These are phyloP conservation scores for Rhagoletis zephyria DNA, from an alignment of 1,140 invertebrate species.

Conservation along the genomic window DNA sequence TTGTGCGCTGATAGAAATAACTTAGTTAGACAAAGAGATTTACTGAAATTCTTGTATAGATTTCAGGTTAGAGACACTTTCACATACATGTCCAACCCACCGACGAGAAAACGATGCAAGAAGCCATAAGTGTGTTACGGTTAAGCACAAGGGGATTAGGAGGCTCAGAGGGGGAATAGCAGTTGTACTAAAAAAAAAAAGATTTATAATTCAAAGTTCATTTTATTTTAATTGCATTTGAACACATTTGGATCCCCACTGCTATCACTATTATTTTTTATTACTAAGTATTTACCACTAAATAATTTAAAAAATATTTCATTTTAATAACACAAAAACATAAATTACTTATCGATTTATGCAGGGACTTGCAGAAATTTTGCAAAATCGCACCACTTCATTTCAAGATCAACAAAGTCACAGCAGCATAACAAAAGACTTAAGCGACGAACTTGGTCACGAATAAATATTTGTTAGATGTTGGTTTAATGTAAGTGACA, in stretches of 20 bases:
- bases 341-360: no score
- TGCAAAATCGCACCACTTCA: neutral
- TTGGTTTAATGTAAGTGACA: no score
- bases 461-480: neutral
- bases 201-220: no score
- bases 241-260: no score
- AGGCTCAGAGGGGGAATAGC: neutral
- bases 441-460: neutral
- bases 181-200: no score
- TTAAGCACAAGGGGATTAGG: neutral
- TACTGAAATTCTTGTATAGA: neutral
- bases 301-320: no score
- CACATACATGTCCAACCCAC: neutral
- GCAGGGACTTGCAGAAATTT: neutral
- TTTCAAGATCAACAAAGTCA: neutral
- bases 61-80: slow-evolving; percentile 5
- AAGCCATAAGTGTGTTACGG: neutral
- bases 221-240: no score
- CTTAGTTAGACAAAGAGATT: neutral
- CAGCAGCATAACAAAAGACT: neutral
- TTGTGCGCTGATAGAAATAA: neutral
- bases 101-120: neutral
- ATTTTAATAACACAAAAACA: no score
- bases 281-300: no score
- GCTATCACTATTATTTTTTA: no score